Base-by-base conservation (phyloP, 2,797 vertebrate species). In the Spizella passerina region DNA sequence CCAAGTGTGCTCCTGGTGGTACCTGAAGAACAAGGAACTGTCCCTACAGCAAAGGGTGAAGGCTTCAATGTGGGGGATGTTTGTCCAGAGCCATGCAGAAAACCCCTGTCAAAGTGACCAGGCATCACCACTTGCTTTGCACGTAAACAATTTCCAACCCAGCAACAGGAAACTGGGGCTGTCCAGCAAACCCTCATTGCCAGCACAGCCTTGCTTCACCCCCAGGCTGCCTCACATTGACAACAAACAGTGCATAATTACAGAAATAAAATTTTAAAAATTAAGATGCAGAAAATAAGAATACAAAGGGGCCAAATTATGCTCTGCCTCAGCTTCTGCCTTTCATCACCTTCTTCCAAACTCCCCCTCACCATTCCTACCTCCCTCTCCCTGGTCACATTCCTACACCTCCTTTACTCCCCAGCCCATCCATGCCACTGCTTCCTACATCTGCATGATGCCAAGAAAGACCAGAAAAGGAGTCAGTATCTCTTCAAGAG, bases 331-430 rank as follows among this genome's bases (percentile, higher is more conserved):
- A 47, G 26, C 30, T 77, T 44, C 71, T 55, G 24, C 16, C 36
- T 79, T 70, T 68, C 19, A 46, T 44, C 24, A 32, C 7, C 52
- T 57, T 32, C 41, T 52, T 63, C 57, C 55, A 82, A 68, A 46
- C 10, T 43, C 14, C 7, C 8, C n/a, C 65, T 10, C 6, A 1
- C 18, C 0, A 0, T 19, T 61, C 3, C 19, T 10, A 47, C 9
- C 6, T 53, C 55, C 15, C 32, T n/a, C 13, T 82, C 21, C 30
- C 64, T 71, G 19, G 30, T 36, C 43, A 86, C 32, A 12, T 47
- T 75, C 29, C 53, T 22, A 24, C 43, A 26, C 9, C 9, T 78
- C 24, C 38, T 44, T 61, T 69, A 22, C 18, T 81, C 9, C 34
- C 23, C 61, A 75, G 69, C 10, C 65, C n/a, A 53, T 32, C 81